Conservation (phyloP, 1,140 invertebrate species). For the Lerema accius region DNA sequence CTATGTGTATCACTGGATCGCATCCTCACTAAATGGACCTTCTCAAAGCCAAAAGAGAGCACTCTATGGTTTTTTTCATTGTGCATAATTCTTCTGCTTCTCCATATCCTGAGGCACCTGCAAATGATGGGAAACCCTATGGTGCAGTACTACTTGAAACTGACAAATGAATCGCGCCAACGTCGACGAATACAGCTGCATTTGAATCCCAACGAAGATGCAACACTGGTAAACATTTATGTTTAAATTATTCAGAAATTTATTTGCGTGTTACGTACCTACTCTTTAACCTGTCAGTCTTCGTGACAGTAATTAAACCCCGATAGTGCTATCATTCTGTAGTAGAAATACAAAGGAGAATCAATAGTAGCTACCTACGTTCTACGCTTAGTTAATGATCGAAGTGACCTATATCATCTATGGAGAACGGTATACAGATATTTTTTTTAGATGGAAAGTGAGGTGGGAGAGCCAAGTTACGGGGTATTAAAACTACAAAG, state of each 20-base stretch:
- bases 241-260: no score
- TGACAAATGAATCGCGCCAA: slow-evolving; percentile 88
- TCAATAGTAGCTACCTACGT: no score
- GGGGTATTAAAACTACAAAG: slow-evolving; percentile 74
- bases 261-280: no score
- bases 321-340: no score
- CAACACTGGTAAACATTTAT: slow-evolving; percentile 88
- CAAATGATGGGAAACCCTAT: slow-evolving; percentile 90
- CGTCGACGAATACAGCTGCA: slow-evolving; percentile 74
- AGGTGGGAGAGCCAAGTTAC: slow-evolving; percentile 61
- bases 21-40: slow-evolving; percentile 91
- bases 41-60: slow-evolving; percentile 89
- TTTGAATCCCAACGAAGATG: slow-evolving; percentile 91
- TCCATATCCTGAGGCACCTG: slow-evolving; percentile 90
- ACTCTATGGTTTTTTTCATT: slow-evolving; percentile 93
- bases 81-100: slow-evolving; percentile 88
- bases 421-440: no score
- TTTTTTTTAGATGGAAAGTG: slow-evolving; percentile 75
- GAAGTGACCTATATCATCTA: no score
- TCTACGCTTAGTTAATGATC: no score
- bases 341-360: no score
- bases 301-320: no score
- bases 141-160: slow-evolving; percentile 91
- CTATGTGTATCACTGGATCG: slow-evolving; percentile 92
- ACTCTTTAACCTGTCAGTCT: no score